These are phyloP conservation scores for Resseliella maxima DNA, from an alignment of 2,888 invertebrate species.

Conservation along the genomic window DNA sequence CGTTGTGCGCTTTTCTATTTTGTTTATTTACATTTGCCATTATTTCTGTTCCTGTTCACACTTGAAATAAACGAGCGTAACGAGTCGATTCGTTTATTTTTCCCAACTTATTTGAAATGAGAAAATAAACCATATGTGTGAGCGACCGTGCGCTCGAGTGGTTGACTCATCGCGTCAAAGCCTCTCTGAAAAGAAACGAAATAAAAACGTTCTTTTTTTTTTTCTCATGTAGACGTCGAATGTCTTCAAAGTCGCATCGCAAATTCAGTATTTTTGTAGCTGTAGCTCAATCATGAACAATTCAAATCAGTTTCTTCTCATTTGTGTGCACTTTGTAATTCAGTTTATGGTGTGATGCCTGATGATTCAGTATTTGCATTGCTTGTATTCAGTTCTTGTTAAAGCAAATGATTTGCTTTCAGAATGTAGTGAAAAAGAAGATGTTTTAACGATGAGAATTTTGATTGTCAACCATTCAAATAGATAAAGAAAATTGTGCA, in stretches of 20 bases:
- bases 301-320: too few species aligned
- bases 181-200: neutral
- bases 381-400: neutral
- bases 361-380: neutral
- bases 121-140: conserved; percentile 18
- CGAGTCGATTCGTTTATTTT: neutral
- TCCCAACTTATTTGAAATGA: neutral
- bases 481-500: neutral
- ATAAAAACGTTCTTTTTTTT: too few species aligned
- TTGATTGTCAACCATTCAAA: neutral
- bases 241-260: conserved; percentile 29
- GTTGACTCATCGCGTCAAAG: conserved; percentile 14
- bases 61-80: neutral
- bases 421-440: too few species aligned
- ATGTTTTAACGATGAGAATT: too few species aligned
- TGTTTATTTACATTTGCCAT: conserved; percentile 32
- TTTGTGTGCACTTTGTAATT: neutral
- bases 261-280: neutral
- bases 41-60: neutral
- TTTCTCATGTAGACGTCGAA: neutral
- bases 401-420: neutral
- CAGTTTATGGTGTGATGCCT: neutral
- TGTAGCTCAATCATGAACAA: neutral
- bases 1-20: neutral
- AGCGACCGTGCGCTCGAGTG: neutral